A percentile compares a stretch with the other conserved stretches of the same genome.
Evolutionary conservation across 2,797 vertebrate genomes (phyloP).

Genomic region (Acrossocheilus wenchowensis): DNA sequence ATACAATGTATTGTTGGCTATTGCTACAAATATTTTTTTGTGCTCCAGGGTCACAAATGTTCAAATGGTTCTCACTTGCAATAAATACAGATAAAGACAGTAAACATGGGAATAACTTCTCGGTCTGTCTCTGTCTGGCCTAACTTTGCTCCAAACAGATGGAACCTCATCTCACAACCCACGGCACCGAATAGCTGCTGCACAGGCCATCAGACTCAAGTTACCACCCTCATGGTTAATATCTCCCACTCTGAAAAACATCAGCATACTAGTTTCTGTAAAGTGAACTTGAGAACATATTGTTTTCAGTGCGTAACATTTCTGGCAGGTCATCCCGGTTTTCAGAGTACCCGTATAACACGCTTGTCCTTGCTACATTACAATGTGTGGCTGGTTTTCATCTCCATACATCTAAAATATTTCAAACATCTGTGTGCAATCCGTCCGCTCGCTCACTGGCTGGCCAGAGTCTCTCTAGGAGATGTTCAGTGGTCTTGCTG

Average conservation of each 20-base stretch:
- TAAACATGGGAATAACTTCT: neutral
- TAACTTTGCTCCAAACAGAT: constrained; percentile 1
- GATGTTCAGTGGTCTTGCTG: constrained; percentile 32
- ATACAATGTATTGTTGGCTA: too few relatives aligned
- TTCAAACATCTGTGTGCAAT: constrained; percentile 47
- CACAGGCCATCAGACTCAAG: constrained; percentile 14
- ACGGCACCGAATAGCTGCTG: neutral
- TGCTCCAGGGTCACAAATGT: too few relatives aligned
- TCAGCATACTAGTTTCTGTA: neutral
- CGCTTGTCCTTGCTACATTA: constrained; percentile 34
- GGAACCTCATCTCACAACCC: neutral
- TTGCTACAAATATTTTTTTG: too few relatives aligned
- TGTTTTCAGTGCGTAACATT: constrained; percentile 2
- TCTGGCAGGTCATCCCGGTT: constrained; percentile 2
- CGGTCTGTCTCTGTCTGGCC: neutral
- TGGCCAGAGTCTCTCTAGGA: constrained; percentile 30
- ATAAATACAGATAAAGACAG: neutral
- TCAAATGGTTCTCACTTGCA: neutral
- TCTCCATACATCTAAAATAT: constrained; percentile 25
- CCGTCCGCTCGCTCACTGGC: constrained; percentile 5
- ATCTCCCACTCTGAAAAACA: constrained; percentile 22
- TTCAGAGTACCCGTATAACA: neutral
- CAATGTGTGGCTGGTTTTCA: constrained; percentile 39
- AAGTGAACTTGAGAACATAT: constrained; percentile 24
- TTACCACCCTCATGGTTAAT: neutral